Conservation (phyloP, 2,113 vertebrate genomes). For the Sebastes schlegelii region DNA sequence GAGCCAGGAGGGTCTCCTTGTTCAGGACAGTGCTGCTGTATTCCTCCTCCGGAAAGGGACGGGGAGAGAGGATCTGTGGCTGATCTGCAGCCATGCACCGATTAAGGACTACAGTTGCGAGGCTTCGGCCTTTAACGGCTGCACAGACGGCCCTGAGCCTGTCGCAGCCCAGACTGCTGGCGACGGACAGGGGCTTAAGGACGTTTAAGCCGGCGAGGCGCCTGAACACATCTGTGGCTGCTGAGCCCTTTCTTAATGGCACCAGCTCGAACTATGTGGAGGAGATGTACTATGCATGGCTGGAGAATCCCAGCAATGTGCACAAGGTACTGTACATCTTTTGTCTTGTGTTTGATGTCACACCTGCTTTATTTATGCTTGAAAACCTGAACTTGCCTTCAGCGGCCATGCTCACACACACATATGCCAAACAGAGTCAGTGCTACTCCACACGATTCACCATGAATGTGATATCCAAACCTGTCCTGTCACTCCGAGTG, state of each 20-base stretch:
- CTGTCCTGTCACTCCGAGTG: neutral
- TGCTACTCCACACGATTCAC: no score
- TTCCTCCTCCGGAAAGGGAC: neutral
- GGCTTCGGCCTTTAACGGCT: conserved; percentile 89
- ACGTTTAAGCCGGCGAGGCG: conserved; percentile 86
- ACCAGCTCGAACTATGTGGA: conserved; percentile 97
- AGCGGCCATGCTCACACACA: no score
- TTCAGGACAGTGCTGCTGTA: neutral
- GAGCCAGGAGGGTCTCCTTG: neutral
- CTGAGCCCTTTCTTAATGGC: conserved; percentile 93
- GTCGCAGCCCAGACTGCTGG: conserved; percentile 77
- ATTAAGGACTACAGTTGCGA: conserved; percentile 91
- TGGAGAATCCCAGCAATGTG: conserved; percentile 95
- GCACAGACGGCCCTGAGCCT: conserved; percentile 85
- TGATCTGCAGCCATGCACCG: conserved; percentile 88
- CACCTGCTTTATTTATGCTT: no score
- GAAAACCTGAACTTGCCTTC: neutral
- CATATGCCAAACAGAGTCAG: no score
- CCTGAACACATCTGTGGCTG: conserved; percentile 85
- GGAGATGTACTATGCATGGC: conserved; percentile 97
- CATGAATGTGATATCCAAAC: no score
- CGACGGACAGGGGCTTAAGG: conserved; percentile 81
- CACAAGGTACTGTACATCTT: conserved; percentile 87
- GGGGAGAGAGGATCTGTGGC: conserved; percentile 43
- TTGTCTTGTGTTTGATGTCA: neutral